Base-by-base conservation (phyloP, 2,113 vertebrate genomes). In the Piprites chloris region DNA sequence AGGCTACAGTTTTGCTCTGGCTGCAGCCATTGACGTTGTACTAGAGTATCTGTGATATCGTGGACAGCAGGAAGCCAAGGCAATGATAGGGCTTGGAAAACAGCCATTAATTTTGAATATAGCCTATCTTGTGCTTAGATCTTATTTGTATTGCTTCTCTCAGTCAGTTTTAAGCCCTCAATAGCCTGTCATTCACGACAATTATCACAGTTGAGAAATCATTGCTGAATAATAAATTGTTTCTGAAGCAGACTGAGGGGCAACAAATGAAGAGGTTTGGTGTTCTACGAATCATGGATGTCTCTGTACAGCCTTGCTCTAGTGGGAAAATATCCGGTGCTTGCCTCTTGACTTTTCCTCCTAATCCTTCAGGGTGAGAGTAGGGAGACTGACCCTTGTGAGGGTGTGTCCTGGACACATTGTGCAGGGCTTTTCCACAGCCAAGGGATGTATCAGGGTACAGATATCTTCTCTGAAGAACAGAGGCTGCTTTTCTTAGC, bases 151-250 rank as follows among this genome's bases (percentile, higher is more conserved):
- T 75, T 49, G 35, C 69, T 95, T 89, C 35, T 84, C 56, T 52
- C 85, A 30, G 69, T 71, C 65, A 58, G 49, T 72, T 91, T 94
- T 85, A 85, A 93, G 66, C 67, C 62, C 37, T 72, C 68, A 75
- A 76, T 87, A 85, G 74, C 39, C 81, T 63, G 37, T 75, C 66
- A 79, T 90, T 94, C 68, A 68, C 85, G 85, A 85, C 82, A 96
- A 94, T 94, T 89, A 95, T 72, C 90, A 85, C 87, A 91, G 87
- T 2, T 85, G 85, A 87, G 81, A 63, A 93, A 68, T 69, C 71
- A 39, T 27, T 81, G 59, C 63, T 77, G 80, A 47, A 42, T 85
- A 91, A 82, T 52, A 39, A 35, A 59, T 44, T 75, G 41, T 27
- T 65, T 85, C 75, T 74, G 62, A 79, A 85, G 69, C 74, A 89